These are phyloP conservation scores for Gymnosoma rotundatum DNA, from an alignment of 2,888 invertebrate genomes.

Conservation along the genomic window DNA sequence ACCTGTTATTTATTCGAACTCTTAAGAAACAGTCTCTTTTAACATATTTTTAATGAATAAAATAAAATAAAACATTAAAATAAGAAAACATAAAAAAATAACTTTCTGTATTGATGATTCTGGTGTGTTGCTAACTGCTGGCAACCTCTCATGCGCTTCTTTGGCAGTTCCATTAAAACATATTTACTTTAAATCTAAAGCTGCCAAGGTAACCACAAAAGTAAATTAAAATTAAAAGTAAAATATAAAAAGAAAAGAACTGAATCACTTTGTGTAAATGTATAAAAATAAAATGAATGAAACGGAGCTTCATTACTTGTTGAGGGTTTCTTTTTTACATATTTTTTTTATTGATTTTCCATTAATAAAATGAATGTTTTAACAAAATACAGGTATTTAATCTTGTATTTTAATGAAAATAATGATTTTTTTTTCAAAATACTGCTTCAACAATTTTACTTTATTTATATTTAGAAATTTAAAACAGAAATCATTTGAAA, in stretches of 20 bases:
- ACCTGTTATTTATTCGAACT: conserved; percentile 9
- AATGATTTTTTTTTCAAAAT: no score
- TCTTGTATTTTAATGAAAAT: no score
- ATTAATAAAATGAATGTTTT: conserved; percentile 59
- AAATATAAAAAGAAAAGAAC: conserved; percentile 3
- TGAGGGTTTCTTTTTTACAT: conserved; percentile 7
- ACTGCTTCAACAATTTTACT: no score
- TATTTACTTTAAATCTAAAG: conserved; percentile 63
- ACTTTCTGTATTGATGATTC: conserved; percentile 5
- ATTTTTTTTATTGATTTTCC: conserved; percentile 17
- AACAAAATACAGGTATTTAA: no score
- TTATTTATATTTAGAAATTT: no score
- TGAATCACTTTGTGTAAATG: conserved; percentile 37
- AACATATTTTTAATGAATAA: conserved; percentile 3
- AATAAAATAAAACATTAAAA: not conserved
- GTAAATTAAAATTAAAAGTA: conserved; percentile 10
- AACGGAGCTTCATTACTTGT: conserved; percentile 26
- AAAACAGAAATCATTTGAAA: no score
- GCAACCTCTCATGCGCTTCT: not conserved
- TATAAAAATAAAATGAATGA: conserved; percentile 17
- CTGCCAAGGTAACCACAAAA: conserved; percentile 62
- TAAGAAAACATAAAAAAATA: not conserved
- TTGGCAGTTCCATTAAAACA: conserved; percentile 60
- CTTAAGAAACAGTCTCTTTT: conserved; percentile 43
- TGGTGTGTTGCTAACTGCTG: not conserved